Evolutionary conservation across 2,888 invertebrate species (phyloP).

Genomic region (Drosophila kambysellisi): DNA sequence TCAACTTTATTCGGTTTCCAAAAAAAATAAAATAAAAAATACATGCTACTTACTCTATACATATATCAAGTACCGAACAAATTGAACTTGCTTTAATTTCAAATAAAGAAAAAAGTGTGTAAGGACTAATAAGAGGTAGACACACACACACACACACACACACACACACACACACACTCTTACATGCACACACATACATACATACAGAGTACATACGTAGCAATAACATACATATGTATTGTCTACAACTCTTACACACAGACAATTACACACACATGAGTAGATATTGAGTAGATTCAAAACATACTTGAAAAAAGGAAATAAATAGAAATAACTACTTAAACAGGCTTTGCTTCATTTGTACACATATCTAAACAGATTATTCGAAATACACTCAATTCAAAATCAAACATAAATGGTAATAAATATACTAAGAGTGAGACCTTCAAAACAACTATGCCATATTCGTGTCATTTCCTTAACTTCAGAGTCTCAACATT

Average conservation of each 20-base stretch:
- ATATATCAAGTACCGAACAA: constrained; percentile 35
- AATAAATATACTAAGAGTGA: constrained; percentile 17
- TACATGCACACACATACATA: constrained; percentile 1
- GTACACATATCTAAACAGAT: constrained; percentile 45
- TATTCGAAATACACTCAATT: constrained; percentile 1
- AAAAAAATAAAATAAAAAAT: constrained; percentile 17
- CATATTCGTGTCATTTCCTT: background rate
- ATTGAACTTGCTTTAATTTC: constrained; percentile 51
- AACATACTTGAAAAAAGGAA: background rate
- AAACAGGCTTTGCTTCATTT: constrained; percentile 40
- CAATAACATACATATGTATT: constrained; percentile 1
- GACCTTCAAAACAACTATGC: constrained; percentile 18
- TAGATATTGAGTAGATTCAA: constrained; percentile 18
- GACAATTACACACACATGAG: constrained; percentile 2
- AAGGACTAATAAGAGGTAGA: constrained; percentile 29
- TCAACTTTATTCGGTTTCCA: constrained; percentile 74
- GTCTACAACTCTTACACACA: constrained; percentile 5
- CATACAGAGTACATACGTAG: constrained; percentile 19
- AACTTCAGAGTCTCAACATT: background rate
- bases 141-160: background rate
- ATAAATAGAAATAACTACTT: background rate
- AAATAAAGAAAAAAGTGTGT: constrained; percentile 14
- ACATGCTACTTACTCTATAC: constrained; percentile 15
- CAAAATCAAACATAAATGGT: constrained; percentile 3
- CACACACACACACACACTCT: constrained; percentile 5